Conservation (phyloP, 2,797 vertebrate genomes). For the Pelobates cultripes region DNA sequence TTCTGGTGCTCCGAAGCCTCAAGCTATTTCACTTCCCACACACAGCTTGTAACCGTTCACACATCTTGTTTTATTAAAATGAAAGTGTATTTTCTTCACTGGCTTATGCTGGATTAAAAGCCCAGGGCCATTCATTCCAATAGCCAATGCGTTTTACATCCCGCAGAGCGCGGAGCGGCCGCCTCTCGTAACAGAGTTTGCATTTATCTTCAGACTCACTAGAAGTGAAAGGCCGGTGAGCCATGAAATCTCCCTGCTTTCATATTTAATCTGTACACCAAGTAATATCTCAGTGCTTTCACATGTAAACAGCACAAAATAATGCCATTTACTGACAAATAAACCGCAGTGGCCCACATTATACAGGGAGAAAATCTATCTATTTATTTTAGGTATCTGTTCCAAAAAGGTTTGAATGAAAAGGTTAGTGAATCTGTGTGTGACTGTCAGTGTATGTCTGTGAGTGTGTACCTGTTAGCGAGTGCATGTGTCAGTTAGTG, state of each 20-base stretch:
- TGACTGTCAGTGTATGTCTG: too few relatives aligned
- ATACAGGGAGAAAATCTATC: too few relatives aligned
- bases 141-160: background rate
- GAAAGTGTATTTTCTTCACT: conserved; percentile 13
- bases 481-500: too few relatives aligned
- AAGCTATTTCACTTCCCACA: conserved; percentile 12
- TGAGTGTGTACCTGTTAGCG: too few relatives aligned
- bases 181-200: background rate
- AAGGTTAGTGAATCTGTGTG: too few relatives aligned
- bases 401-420: too few relatives aligned
- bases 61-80: conserved; percentile 15
- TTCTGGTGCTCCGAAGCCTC: background rate
- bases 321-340: too few relatives aligned
- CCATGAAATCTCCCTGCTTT: background rate
- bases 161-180: background rate
- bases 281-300: background rate
- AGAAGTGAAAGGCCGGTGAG: background rate
- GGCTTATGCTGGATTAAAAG: conserved; percentile 4
- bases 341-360: too few relatives aligned
- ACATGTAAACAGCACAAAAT: background rate
- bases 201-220: background rate
- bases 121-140: conserved; percentile 3
- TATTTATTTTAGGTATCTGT: too few relatives aligned
- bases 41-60: background rate
- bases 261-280: background rate